Conservation (phyloP, 2,113 vertebrate species). For the Lepus timidus region DNA sequence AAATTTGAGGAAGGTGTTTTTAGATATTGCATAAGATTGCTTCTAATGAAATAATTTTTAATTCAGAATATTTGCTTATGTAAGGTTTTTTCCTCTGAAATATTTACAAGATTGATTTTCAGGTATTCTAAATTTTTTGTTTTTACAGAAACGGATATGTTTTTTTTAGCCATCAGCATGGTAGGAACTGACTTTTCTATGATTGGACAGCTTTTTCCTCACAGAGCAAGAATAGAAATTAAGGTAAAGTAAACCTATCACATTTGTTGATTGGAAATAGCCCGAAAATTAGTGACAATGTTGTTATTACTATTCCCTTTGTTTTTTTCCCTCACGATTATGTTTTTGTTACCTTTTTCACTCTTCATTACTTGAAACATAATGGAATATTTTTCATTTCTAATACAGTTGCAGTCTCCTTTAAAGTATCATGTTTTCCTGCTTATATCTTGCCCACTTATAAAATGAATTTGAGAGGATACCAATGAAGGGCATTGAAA, state of each 20-base stretch:
- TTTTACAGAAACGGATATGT: slow-evolving; percentile 97
- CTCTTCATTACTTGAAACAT: neutral
- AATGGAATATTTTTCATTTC: slow-evolving; percentile 25
- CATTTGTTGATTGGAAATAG: slow-evolving; percentile 40
- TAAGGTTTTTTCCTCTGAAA: slow-evolving; percentile 26
- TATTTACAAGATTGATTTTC: slow-evolving; percentile 46
- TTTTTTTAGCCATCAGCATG: slow-evolving; percentile 99
- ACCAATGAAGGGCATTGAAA: slow-evolving; percentile 17
- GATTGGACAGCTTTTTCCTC: slow-evolving; percentile 97
- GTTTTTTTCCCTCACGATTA: slow-evolving; percentile 16
- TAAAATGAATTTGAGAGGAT: slow-evolving; percentile 26
- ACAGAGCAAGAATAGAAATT: slow-evolving; percentile 96
- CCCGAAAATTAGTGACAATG: neutral
- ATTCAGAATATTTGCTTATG: neutral
- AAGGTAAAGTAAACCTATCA: slow-evolving; percentile 89
- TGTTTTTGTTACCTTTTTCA: neutral
- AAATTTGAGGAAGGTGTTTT: slow-evolving; percentile 13
- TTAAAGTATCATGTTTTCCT: neutral
- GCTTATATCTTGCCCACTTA: slow-evolving; percentile 14
- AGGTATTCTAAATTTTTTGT: slow-evolving; percentile 67
- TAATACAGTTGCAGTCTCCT: neutral
- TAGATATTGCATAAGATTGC: slow-evolving; percentile 25
- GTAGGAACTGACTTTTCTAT: slow-evolving; percentile 99
- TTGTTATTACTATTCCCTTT: slow-evolving; percentile 14
- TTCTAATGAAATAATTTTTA: slow-evolving; percentile 57